phyloP scores from a whole-genome alignment of 92 coral and sea anemone genomes.

The Desmophyllum pertusum region DNA sequence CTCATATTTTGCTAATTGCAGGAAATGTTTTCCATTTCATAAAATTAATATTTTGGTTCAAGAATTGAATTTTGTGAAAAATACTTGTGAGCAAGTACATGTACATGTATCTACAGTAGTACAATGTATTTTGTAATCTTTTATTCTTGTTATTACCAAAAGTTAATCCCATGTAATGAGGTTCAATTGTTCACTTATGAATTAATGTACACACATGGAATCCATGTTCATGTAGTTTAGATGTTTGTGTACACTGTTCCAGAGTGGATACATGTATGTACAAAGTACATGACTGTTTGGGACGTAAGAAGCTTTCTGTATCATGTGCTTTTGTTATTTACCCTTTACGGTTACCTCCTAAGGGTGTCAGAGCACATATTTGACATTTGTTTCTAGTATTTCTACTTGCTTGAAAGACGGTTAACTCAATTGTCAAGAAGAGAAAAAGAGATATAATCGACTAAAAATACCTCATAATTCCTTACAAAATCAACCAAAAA shows the following conservation, averaged over 20 bases:
- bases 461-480: too few relatives aligned
- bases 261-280: slow-evolving; percentile 50
- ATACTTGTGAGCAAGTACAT: too few relatives aligned
- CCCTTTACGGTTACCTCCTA: neutral
- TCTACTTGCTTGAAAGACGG: neutral
- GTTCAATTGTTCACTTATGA: slow-evolving; percentile 13
- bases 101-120: too few relatives aligned
- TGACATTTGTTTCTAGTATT: neutral
- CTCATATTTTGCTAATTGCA: too few relatives aligned
- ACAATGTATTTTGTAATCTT: too few relatives aligned
- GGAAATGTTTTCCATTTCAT: neutral
- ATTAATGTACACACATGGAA: slow-evolving; percentile 34
- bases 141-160: too few relatives aligned
- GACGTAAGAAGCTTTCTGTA: neutral
- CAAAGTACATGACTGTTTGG: slow-evolving; percentile 17
- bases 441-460: too few relatives aligned
- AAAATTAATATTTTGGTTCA: neutral
- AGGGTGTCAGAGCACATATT: neutral
- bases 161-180: neutral
- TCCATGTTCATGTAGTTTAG: neutral
- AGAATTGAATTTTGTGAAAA: neutral
- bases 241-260: slow-evolving; percentile 33
- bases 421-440: neutral
- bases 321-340: neutral
- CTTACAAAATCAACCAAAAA: too few relatives aligned